Base-by-base conservation (phyloP, 2,888 invertebrate genomes). In the Meandrusa payeni region DNA sequence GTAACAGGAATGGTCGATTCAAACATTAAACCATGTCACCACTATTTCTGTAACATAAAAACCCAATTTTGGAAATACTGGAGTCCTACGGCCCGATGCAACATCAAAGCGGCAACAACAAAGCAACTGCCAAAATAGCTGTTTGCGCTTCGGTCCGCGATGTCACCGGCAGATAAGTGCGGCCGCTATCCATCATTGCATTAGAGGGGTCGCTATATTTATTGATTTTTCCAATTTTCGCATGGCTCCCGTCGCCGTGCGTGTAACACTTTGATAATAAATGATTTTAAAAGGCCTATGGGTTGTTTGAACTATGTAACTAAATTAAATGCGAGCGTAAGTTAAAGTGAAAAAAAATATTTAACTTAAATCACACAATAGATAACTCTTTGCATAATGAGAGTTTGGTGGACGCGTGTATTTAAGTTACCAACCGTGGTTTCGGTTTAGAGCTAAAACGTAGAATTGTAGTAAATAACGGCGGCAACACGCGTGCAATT, bases 81-180 rank as follows among this genome's bases (percentile, higher is more conserved):
- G n/a, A n/a, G n/a, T n/a, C n/a, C n/a, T n/a, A n/a, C n/a, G n/a
- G 15, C 1, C 5, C 12, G 11, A 4, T 29, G 31, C 37, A 31
- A 47, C 34, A 41, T 41, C 44, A 47, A 47, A 39, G 40, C 37
- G 10, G 27, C 24, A 46, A 47, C 40, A 48, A 54, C 55, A 66
- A 66, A 62, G 58, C 61, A 55, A 54, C 55, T 50, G 54, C 52
- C 54, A 55, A 58, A 57, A 37, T 59, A 56, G 56, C 54, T 59
- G 56, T 66, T 64, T 59, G 51, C 49, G 46, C 51, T 43, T 13
- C 59, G 67, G 69, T 61, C 69, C 70, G 65, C 63, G 78, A 83
- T 80, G 79, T 76, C 76, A 64, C 66, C 56, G 55, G 55, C 62
- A 77, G 83, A 81, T 82, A 83, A 76, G 73, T 70, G 68, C 48